Evolutionary conservation across 2,888 invertebrate genomes (phyloP).

Genomic region (Digitonthophagus gazella): DNA sequence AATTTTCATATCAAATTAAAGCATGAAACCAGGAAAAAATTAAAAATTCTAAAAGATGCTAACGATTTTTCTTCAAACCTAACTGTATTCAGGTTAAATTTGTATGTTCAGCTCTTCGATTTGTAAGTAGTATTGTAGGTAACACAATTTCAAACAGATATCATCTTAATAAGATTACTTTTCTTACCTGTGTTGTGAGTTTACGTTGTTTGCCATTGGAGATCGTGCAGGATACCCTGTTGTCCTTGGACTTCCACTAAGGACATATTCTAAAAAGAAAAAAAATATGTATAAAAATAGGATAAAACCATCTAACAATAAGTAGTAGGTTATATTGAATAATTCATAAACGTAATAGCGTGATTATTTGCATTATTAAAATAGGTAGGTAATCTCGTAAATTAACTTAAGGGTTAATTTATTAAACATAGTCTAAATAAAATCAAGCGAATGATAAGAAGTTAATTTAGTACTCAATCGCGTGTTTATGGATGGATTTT

Average conservation of each 20-base stretch:
- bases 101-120: neutral
- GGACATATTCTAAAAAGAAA: slow-evolving; percentile 56
- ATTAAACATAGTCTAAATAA: too few relatives aligned
- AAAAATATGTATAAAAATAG: neutral
- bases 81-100: neutral
- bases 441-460: neutral
- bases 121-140: too few relatives aligned
- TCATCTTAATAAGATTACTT: neutral
- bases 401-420: neutral
- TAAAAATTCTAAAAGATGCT: too few relatives aligned
- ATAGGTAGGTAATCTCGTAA: neutral
- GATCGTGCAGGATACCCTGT: slow-evolving; percentile 53
- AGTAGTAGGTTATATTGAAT: neutral
- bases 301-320: neutral
- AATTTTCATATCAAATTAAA: too few relatives aligned
- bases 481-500: too few relatives aligned
- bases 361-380: neutral
- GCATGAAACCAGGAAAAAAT: too few relatives aligned
- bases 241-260: slow-evolving; percentile 54
- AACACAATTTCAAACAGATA: neutral
- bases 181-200: slow-evolving; percentile 54
- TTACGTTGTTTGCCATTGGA: slow-evolving; percentile 47
- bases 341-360: neutral
- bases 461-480: neutral
- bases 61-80: too few relatives aligned